Conservation (phyloP, 2,797 vertebrate species). For the Chelon labrosus region DNA sequence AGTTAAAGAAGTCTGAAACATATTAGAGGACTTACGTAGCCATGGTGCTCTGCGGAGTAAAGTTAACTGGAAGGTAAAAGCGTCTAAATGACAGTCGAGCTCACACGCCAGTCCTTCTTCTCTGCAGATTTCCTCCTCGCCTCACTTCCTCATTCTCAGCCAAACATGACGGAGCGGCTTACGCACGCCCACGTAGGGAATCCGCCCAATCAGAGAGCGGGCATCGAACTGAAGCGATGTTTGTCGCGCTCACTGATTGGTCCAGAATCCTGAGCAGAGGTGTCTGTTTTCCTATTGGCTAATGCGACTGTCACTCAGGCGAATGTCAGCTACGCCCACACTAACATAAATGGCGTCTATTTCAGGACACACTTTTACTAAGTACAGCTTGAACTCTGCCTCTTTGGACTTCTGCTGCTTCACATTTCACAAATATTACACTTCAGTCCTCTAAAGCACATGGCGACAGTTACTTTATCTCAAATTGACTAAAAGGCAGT, state of each 20-base stretch:
- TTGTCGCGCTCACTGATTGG: conserved; percentile 67
- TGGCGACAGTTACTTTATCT: too few species aligned
- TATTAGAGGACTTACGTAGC: conserved; percentile 78
- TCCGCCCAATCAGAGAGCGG: conserved; percentile 62
- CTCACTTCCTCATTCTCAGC: conserved; percentile 80
- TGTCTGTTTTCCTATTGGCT: conserved; percentile 65
- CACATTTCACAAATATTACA: not conserved
- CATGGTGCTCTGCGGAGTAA: conserved; percentile 67
- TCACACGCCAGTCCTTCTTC: not conserved
- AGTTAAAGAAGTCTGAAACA: not conserved
- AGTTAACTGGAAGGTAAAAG: conserved; percentile 19
- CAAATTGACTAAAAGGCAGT: too few species aligned
- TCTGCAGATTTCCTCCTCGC: conserved; percentile 18
- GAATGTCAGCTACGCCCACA: conserved; percentile 15
- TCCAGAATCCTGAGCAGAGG: conserved; percentile 73
- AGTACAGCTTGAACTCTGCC: not conserved
- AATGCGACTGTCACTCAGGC: conserved; percentile 11
- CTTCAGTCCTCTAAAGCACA: too few species aligned
- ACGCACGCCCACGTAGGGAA: not conserved
- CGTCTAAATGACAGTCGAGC: conserved; percentile 41
- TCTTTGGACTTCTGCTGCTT: not conserved
- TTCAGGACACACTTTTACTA: not conserved
- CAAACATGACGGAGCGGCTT: not conserved
- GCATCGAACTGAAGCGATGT: not conserved
- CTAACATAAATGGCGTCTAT: not conserved